Percentiles rank a stretch among this genome's conserved stretches.
phyloP scores from a whole-genome alignment of 2,797 vertebrate species.

The Pantherophis alleghaniensis region DNA sequence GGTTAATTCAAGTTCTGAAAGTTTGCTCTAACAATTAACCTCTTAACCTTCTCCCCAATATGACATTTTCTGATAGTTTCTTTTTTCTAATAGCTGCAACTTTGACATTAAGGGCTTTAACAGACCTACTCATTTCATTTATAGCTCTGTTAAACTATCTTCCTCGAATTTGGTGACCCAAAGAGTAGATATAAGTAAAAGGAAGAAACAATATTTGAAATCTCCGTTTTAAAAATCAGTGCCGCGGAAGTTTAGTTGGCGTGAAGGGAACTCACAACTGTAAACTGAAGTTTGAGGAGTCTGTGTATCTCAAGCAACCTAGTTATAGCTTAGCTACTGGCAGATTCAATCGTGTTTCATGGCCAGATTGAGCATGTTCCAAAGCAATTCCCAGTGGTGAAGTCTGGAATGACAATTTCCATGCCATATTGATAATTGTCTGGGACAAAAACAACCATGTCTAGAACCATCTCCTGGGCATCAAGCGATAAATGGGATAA shows the following conservation, averaged over 20 bases:
- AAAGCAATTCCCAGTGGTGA: not conserved
- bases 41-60: conserved; percentile 53
- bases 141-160: conserved; percentile 34
- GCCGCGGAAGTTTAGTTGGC: conserved; percentile 8
- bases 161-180: conserved; percentile 57
- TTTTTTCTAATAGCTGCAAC: conserved; percentile 49
- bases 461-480: not conserved
- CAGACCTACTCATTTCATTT: conserved; percentile 42
- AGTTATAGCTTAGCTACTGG: not conserved
- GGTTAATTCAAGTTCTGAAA: conserved; percentile 39
- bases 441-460: not conserved
- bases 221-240: conserved; percentile 60
- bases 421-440: not conserved
- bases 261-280: conserved; percentile 28
- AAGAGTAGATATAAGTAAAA: conserved; percentile 47
- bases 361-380: not conserved
- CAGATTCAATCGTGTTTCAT: not conserved
- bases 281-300: conserved; percentile 22
- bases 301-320: not conserved
- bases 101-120: conserved; percentile 42
- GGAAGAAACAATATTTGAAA: conserved; percentile 60
- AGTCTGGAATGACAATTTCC: not conserved
- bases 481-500: not conserved
- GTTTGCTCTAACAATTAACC: conserved; percentile 55
- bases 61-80: conserved; percentile 35